Percentiles rank a stretch among this genome's conserved stretches.
Evolutionary conservation across 2,888 invertebrate genomes (phyloP).

Genomic region (Podabrus alpinus): DNA sequence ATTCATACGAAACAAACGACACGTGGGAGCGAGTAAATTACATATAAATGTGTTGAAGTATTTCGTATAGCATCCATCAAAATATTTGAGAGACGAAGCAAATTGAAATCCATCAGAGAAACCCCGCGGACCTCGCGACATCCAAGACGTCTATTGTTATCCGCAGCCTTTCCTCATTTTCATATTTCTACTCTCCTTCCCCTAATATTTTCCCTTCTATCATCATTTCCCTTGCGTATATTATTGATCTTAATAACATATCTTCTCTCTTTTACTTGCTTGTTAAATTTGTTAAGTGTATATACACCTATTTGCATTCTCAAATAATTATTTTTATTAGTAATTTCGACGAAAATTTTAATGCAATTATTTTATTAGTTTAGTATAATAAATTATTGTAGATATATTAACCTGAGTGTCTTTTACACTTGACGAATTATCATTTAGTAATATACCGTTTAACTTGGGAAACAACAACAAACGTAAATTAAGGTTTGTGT

Average conservation of each 20-base stretch:
- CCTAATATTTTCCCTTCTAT: constrained; percentile 43
- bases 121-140: constrained; percentile 50
- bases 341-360: not conserved
- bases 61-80: constrained; percentile 34
- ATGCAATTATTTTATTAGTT: not conserved
- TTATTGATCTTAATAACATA: constrained; percentile 55
- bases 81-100: constrained; percentile 47
- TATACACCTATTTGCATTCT: not conserved
- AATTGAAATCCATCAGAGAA: constrained; percentile 55
- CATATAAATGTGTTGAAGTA: constrained; percentile 37
- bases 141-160: constrained; percentile 52
- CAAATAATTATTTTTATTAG: not conserved
- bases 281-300: constrained; percentile 11
- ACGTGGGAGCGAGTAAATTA: constrained; percentile 37
- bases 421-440: too few species aligned
- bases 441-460: too few species aligned
- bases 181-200: constrained; percentile 47
- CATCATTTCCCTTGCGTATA: constrained; percentile 51
- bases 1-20: constrained; percentile 26
- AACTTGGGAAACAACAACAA: too few species aligned
- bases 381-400: too few species aligned
- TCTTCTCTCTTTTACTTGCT: constrained; percentile 44
- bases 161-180: constrained; percentile 51
- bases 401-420: not conserved
- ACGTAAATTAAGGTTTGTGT: too few species aligned